Evolutionary conservation across 2,113 vertebrate genomes (phyloP).

Genomic region (Himantopus leucocephalus): DNA sequence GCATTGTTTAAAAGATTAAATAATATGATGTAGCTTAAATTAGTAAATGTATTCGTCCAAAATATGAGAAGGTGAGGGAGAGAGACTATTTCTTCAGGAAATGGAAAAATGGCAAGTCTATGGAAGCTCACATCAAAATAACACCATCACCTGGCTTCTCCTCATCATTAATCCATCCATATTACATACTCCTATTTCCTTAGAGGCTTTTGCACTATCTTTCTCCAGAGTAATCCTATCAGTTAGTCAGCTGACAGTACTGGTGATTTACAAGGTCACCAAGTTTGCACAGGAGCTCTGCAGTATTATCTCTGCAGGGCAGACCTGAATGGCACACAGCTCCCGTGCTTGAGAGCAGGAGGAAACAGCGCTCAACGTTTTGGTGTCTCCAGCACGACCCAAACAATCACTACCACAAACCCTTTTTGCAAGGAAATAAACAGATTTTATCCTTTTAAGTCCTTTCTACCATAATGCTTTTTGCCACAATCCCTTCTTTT

Average conservation of each 20-base stretch:
- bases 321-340: not conserved
- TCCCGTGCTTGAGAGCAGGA: not conserved
- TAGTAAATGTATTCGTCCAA: not conserved
- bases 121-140: not conserved
- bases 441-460: not conserved
- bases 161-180: not conserved
- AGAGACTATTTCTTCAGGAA: not conserved
- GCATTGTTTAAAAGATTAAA: not conserved
- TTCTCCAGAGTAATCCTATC: not conserved
- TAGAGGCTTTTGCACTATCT: not conserved
- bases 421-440: not conserved
- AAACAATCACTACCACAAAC: not conserved
- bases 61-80: not conserved
- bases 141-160: not conserved
- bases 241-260: not conserved
- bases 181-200: not conserved
- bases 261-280: not conserved
- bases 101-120: not conserved
- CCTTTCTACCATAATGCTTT: not conserved
- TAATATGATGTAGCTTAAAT: not conserved
- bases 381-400: not conserved
- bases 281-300: not conserved
- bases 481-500: not conserved
- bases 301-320: not conserved
- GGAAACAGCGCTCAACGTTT: not conserved